These are phyloP conservation scores for Hestina assimilis DNA, from an alignment of 1,140 invertebrate species.

Conservation along the genomic window DNA sequence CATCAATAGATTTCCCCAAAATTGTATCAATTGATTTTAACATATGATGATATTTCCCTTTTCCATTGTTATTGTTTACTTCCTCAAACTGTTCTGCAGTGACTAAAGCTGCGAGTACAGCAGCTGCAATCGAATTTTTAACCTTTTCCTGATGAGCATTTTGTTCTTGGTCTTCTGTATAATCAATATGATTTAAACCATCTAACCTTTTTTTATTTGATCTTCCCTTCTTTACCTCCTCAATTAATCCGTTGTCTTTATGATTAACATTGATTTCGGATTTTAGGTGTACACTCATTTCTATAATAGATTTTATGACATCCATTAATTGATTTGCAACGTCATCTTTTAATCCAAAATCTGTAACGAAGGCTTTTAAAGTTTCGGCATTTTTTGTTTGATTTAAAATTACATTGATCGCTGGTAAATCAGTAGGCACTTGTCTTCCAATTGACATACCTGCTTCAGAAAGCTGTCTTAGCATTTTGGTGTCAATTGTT, in stretches of 20 bases:
- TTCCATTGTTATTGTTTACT: slow-evolving; percentile 72
- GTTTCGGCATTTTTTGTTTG: slow-evolving; percentile 76
- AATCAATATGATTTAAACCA: slow-evolving; percentile 32
- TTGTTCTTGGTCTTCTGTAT: slow-evolving; percentile 43
- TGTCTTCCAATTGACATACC: slow-evolving; percentile 85
- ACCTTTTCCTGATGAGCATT: slow-evolving; percentile 68
- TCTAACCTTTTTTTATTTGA: slow-evolving; percentile 50
- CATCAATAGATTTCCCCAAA: slow-evolving; percentile 68
- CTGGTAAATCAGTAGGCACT: slow-evolving; percentile 80
- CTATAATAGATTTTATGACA: slow-evolving; percentile 73
- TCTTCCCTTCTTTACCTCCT: slow-evolving; percentile 47
- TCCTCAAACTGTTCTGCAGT: slow-evolving; percentile 75
- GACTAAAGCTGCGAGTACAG: slow-evolving; percentile 79
- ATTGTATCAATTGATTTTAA: slow-evolving; percentile 79
- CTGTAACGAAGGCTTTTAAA: slow-evolving; percentile 73
- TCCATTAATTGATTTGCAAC: slow-evolving; percentile 77
- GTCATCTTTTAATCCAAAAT: slow-evolving; percentile 75
- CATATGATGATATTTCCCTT: slow-evolving; percentile 77
- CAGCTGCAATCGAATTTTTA: slow-evolving; percentile 78
- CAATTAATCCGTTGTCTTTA: slow-evolving; percentile 38
- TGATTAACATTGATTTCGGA: slow-evolving; percentile 55
- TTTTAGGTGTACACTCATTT: slow-evolving; percentile 75
- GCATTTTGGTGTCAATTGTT: slow-evolving; percentile 83
- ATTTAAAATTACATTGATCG: slow-evolving; percentile 81
- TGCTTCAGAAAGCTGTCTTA: slow-evolving; percentile 84